phyloP scores from a whole-genome alignment of 2,888 invertebrate genomes.

The Temnothorax unifasciatus region DNA sequence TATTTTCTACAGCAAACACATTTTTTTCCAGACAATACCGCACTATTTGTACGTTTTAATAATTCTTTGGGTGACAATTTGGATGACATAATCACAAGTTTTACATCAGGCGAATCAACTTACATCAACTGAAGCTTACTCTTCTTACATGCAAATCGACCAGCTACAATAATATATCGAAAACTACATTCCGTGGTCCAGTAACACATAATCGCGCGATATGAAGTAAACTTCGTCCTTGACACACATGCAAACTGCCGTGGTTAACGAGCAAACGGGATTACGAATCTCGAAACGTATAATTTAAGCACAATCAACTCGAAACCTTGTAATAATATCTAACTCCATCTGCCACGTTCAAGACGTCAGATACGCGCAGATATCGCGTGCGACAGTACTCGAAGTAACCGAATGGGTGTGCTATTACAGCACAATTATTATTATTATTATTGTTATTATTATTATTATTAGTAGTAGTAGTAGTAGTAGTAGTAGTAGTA shows the following conservation, averaged over 20 bases:
- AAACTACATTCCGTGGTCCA: slow-evolving; percentile 33
- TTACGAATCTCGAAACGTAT: slow-evolving; percentile 38
- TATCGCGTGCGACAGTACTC: slow-evolving; percentile 14
- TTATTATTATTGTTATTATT: neutral
- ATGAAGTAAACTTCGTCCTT: slow-evolving; percentile 34
- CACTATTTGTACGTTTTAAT: neutral
- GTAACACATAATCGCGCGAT: slow-evolving; percentile 19
- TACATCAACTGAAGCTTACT: slow-evolving; percentile 7
- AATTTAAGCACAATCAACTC: slow-evolving; percentile 50
- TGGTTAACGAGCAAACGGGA: slow-evolving; percentile 38
- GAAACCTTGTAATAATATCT: slow-evolving; percentile 34
- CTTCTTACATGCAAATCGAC: slow-evolving; percentile 30
- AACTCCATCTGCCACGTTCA: slow-evolving; percentile 18
- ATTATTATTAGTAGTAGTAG: too few relatives aligned
- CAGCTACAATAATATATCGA: slow-evolving; percentile 8
- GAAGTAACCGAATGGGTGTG: neutral
- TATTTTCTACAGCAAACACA: neutral
- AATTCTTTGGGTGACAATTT: slow-evolving; percentile 6
- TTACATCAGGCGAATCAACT: slow-evolving; percentile 17
- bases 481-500: too few relatives aligned
- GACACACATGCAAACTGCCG: slow-evolving; percentile 21
- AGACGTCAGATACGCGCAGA: slow-evolving; percentile 21
- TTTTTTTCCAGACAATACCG: neutral
- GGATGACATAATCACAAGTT: neutral
- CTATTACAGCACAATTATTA: slow-evolving; percentile 2